A percentile compares a stretch with the other conserved stretches of the same genome.
Evolutionary conservation across 2,797 vertebrate genomes (phyloP).

Genomic region (Enteromius trimaculatus): DNA sequence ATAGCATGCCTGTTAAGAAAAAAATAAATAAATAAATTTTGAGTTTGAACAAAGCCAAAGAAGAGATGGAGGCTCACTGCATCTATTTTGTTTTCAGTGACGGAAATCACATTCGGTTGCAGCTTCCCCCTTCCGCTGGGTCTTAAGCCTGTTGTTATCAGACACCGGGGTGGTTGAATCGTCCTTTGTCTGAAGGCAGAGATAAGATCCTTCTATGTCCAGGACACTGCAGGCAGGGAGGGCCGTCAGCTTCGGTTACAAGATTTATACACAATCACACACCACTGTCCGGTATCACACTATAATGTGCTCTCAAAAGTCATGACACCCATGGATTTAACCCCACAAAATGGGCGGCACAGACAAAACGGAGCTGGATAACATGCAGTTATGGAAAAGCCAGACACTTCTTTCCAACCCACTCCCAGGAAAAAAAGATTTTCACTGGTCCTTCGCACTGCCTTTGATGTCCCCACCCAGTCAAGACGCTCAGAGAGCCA

Average conservation of each 20-base stretch:
- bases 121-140: conserved; percentile 33
- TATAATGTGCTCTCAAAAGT: conserved; percentile 16
- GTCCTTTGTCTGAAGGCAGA: conserved; percentile 64
- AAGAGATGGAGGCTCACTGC: conserved; percentile 3
- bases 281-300: conserved; percentile 23
- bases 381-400: conserved; percentile 44
- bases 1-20: background rate
- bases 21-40: no score
- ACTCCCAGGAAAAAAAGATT: background rate
- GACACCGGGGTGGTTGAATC: conserved; percentile 63
- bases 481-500: conserved; percentile 23
- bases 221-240: conserved; percentile 55
- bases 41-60: background rate
- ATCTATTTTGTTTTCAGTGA: conserved; percentile 39
- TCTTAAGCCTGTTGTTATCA: conserved; percentile 53
- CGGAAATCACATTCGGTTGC: conserved; percentile 35
- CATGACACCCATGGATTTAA: conserved; percentile 18
- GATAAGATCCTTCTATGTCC: conserved; percentile 62
- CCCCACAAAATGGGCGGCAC: conserved; percentile 18
- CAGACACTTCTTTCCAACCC: conserved; percentile 20
- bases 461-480: conserved; percentile 35
- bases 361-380: conserved; percentile 21
- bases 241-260: conserved; percentile 56
- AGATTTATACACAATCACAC: conserved; percentile 37
- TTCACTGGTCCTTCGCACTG: background rate